Evolutionary conservation across 1,140 invertebrate species (phyloP).

Genomic region (Heliothis virescens): DNA sequence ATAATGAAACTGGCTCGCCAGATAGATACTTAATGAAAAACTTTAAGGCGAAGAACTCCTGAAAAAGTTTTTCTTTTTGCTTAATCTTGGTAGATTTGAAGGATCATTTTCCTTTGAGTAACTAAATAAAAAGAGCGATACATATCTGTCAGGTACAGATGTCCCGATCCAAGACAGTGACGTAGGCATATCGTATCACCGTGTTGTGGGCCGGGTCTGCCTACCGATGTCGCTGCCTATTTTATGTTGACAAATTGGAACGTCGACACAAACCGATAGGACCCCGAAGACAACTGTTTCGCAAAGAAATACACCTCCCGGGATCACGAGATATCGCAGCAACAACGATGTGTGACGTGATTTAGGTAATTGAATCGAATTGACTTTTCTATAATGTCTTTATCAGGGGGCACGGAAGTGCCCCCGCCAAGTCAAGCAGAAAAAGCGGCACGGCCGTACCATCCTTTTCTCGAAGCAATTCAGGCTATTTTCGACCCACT

Average conservation of each 20-base stretch:
- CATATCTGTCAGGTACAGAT: conserved; percentile 32
- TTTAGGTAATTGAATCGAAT: conserved; percentile 35
- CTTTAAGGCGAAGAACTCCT: background rate
- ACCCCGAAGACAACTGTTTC: conserved; percentile 15
- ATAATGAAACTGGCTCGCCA: conserved; percentile 18
- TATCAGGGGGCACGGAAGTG: too few relatives aligned
- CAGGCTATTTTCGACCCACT: too few relatives aligned
- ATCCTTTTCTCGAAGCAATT: too few relatives aligned
- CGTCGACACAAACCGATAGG: conserved; percentile 32
- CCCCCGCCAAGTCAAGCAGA: too few relatives aligned
- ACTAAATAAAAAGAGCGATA: conserved; percentile 9
- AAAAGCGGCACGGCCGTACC: too few relatives aligned
- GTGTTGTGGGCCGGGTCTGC: conserved; percentile 12
- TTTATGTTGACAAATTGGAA: conserved; percentile 47
- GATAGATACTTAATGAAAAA: conserved; percentile 4
- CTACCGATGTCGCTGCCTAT: conserved; percentile 7
- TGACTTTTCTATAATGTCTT: conserved; percentile 10
- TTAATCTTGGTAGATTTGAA: background rate
- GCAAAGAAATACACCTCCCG: conserved; percentile 39
- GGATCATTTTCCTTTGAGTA: conserved; percentile 13
- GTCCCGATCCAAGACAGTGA: conserved; percentile 13
- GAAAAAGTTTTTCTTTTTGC: background rate
- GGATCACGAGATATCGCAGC: conserved; percentile 17
- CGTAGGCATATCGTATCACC: conserved; percentile 22
- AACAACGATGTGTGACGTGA: conserved; percentile 35